Base-by-base conservation (phyloP, 2,797 vertebrate species). In the Crypturellus tataupa region DNA sequence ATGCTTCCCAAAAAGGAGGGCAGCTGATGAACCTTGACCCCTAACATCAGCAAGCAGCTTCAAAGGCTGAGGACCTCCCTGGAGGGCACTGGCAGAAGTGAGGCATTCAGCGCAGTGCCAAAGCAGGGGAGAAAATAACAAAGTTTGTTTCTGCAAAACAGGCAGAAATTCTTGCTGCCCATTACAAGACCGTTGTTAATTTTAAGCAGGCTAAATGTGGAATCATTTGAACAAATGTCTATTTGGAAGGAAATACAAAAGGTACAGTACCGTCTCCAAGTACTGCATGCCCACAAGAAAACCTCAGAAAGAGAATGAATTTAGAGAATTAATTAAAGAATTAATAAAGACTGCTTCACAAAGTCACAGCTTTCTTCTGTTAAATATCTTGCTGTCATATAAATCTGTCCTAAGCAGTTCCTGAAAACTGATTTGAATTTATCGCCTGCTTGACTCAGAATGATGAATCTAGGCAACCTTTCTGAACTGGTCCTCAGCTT, bases 1-100 rank as follows among this genome's bases (percentile, higher is more conserved):
- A 49, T 11, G 2, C 35, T 79, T 90, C 42, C 59, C 80, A 72
- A 90, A 91, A 33, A 90, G 79, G 17, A 83, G 62, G 3, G 35
- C 0, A 0, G 59, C 40, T 23, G 1, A 67, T 68, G n/a, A 90
- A 35, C 85, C 91, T 73, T 33, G 71, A 93, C 73, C 63, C 70
- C 89, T 93, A 24, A 31, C 53, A 78, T 64, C 73, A 80, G 40
- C 47, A 76, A 60, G 58, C 70, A 62, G 37, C 64, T 94, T 77
- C 92, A 95, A 89, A 94, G 17, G 27, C 81, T 87, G 80, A 21
- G 68, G 79, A 31, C 49, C 49, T 13, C n/a, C 33, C n/a, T 27
- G 39, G 31, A 72, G 29, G 51, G 27, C 46, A 77, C 1, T 37
- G 78, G n/a, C n/a, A 89, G 47, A 78, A 35, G 4, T 9, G 37